Evolutionary conservation across 1,140 invertebrate genomes (phyloP).

Genomic region (Bradysia coprophila): DNA sequence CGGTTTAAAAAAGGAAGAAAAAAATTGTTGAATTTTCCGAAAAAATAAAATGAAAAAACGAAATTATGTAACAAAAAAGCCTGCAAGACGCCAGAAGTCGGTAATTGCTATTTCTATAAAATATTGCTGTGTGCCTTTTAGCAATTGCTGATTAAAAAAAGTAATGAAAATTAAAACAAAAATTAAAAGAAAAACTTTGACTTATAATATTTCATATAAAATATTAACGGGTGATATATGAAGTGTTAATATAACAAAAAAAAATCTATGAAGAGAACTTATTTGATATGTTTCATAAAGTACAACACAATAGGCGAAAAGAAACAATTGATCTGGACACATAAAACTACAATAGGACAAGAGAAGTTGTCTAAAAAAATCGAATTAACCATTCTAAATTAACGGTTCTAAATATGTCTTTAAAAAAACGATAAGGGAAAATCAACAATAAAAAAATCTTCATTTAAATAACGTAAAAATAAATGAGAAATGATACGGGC

Average conservation of each 20-base stretch:
- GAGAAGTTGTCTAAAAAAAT: neutral
- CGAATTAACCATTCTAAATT: no score
- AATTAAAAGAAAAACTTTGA: slow-evolving; percentile 3
- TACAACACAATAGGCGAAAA: slow-evolving; percentile 6
- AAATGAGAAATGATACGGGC: neutral
- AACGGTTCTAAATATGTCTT: neutral
- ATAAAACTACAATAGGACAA: neutral
- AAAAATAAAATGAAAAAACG: slow-evolving; percentile 3
- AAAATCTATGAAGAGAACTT: slow-evolving; percentile 6
- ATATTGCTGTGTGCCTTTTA: slow-evolving; percentile 1
- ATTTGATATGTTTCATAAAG: slow-evolving; percentile 6
- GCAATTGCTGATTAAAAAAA: neutral
- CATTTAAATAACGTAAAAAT: neutral
- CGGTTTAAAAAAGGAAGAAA: slow-evolving; percentile 5
- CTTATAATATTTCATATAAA: slow-evolving; percentile 3
- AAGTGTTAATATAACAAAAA: slow-evolving; percentile 1
- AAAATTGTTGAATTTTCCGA: neutral
- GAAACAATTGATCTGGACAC: neutral
- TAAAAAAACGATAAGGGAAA: neutral
- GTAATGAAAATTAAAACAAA: slow-evolving; percentile 1
- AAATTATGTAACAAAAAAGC: slow-evolving; percentile 10
- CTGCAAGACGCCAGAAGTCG: neutral
- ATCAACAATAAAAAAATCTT: neutral
- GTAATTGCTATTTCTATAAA: slow-evolving; percentile 1
- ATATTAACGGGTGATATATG: neutral